Percentiles rank a stretch among this genome's conserved stretches.
Conservation (phyloP, 92 coral and sea anemone genomes). For the Blastomussa wellsi region DNA sequence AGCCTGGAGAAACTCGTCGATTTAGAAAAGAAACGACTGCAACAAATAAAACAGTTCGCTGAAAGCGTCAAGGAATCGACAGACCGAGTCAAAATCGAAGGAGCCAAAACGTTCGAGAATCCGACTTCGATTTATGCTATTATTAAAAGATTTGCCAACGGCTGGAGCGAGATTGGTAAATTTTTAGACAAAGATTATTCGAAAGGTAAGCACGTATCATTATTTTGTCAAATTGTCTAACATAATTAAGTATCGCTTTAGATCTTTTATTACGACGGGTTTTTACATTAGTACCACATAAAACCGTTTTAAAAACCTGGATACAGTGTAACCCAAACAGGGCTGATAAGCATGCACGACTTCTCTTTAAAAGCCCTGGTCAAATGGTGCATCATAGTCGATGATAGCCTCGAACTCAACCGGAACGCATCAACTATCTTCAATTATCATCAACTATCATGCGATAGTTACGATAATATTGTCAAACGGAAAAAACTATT, state of each 20-base stretch:
- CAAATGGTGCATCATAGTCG: too few relatives aligned
- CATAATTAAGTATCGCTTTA: background rate
- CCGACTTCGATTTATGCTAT: conserved; percentile 54
- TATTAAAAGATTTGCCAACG: conserved; percentile 64
- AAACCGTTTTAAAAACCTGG: too few relatives aligned
- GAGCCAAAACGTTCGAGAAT: conserved; percentile 38
- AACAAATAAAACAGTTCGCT: conserved; percentile 57
- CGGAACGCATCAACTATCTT: too few relatives aligned
- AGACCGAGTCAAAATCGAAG: conserved; percentile 33
- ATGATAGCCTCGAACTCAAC: too few relatives aligned
- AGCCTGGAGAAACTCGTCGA: conserved; percentile 59
- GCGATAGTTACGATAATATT: too few relatives aligned
- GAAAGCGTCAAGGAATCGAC: conserved; percentile 55
- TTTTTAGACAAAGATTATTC: conserved; percentile 47
- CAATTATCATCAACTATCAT: too few relatives aligned
- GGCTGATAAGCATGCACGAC: too few relatives aligned
- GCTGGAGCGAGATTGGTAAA: conserved; percentile 66
- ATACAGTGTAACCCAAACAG: too few relatives aligned
- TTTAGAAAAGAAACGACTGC: conserved; percentile 51
- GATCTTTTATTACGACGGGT: background rate
- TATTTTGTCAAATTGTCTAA: background rate
- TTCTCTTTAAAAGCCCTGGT: too few relatives aligned
- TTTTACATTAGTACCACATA: too few relatives aligned
- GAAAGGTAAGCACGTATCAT: conserved; percentile 68
- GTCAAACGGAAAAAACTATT: too few relatives aligned